Evolutionary conservation across 2,113 vertebrate genomes (phyloP).

Genomic region (Perca schrenkii): DNA sequence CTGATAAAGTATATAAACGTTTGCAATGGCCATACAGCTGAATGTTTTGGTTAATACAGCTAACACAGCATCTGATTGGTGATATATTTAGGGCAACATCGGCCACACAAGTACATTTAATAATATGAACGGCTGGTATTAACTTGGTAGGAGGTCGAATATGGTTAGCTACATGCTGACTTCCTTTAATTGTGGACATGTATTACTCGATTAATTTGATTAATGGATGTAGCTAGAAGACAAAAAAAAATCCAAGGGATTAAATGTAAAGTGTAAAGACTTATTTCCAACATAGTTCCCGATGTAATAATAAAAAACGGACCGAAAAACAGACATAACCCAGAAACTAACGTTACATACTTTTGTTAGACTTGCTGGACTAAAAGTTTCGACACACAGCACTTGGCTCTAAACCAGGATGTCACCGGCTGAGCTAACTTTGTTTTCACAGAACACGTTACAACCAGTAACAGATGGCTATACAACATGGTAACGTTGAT

Average conservation of each 20-base stretch:
- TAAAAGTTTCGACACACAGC: background rate
- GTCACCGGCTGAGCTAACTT: conserved; percentile 36
- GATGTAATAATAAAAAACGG: too few relatives aligned
- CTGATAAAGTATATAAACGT: background rate
- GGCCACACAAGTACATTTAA: background rate
- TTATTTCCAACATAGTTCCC: too few relatives aligned
- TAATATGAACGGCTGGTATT: background rate
- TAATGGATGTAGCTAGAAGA: too few relatives aligned
- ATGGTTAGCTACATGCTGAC: too few relatives aligned
- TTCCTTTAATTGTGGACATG: background rate
- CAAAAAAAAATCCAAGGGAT: too few relatives aligned
- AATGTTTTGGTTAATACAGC: background rate
- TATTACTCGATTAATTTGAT: too few relatives aligned
- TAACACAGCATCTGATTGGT: background rate
- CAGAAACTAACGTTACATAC: too few relatives aligned
- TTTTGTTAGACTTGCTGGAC: background rate
- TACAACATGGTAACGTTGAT: fast-evolving
- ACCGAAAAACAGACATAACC: too few relatives aligned
- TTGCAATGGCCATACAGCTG: background rate
- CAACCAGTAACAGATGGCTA: conserved; percentile 14
- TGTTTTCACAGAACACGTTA: conserved; percentile 14
- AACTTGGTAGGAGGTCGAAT: background rate
- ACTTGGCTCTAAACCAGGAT: background rate
- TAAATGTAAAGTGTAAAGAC: too few relatives aligned
- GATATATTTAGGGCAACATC: background rate